phyloP scores from a whole-genome alignment of 2,113 vertebrate genomes.

The Odocoileus virginianus region DNA sequence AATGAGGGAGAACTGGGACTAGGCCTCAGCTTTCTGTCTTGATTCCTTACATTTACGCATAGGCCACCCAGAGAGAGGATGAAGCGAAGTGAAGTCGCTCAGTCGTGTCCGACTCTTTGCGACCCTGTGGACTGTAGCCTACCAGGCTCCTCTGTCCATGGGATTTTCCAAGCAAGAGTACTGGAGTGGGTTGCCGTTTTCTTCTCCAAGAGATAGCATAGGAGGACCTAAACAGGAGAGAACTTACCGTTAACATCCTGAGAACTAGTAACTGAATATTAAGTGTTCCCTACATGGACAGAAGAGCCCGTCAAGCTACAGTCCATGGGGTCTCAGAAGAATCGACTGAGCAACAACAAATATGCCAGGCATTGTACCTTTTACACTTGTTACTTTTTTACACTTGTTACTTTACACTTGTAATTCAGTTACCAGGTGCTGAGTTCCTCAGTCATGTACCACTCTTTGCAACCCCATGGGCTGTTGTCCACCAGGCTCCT shows the following conservation, averaged over 20 bases:
- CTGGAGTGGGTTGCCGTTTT: too few species aligned
- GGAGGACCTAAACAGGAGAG: background rate
- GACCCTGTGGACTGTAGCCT: too few species aligned
- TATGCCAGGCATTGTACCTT: background rate
- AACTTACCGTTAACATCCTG: background rate
- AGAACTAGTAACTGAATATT: background rate
- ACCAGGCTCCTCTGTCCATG: too few species aligned
- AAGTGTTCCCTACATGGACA: background rate
- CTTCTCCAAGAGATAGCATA: background rate
- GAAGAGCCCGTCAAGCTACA: background rate
- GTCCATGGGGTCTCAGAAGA: background rate
- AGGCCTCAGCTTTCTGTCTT: background rate
- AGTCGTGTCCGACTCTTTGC: too few species aligned
- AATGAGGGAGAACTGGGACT: background rate
- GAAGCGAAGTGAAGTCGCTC: too few species aligned
- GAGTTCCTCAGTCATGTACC: background rate
- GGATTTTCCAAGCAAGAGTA: too few species aligned
- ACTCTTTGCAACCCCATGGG: background rate
- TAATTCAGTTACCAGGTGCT: background rate
- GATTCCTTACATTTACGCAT: background rate
- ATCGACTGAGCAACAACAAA: background rate
- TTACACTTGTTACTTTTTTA: background rate
- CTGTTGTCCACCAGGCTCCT: background rate
- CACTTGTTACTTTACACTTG: background rate
- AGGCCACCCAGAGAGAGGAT: background rate